phyloP scores from a whole-genome alignment of 2,888 invertebrate species.

The Aphrophora alni region DNA sequence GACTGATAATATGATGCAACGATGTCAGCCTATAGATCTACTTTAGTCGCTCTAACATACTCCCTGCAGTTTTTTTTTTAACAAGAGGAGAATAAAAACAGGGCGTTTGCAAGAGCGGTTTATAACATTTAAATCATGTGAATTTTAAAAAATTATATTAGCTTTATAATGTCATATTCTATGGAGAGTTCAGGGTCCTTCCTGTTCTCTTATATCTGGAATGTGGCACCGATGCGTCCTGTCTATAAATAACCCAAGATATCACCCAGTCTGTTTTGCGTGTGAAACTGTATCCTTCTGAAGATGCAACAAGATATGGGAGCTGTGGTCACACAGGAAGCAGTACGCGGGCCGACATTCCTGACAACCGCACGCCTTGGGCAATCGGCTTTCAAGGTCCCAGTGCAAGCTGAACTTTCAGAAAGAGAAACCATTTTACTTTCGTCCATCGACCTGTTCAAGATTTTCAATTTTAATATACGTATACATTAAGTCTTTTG shows the following conservation, averaged over 20 bases:
- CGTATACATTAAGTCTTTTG: no score
- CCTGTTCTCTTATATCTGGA: not conserved
- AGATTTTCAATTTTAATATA: no score
- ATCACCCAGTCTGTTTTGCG: not conserved
- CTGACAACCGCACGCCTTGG: not conserved
- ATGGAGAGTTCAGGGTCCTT: not conserved
- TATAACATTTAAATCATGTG: no score
- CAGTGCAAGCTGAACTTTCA: not conserved
- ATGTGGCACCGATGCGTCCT: not conserved
- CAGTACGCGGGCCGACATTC: not conserved
- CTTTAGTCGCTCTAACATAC: no score
- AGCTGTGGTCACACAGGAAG: constrained; percentile 4
- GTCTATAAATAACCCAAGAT: constrained; percentile 1
- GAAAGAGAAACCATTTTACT: constrained; percentile 5
- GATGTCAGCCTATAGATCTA: no score
- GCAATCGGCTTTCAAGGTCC: not conserved
- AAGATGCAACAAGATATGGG: constrained; percentile 9
- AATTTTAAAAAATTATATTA: no score
- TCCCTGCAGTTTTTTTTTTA: no score
- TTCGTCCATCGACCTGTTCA: not conserved
- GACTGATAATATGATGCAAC: no score
- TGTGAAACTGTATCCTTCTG: constrained; percentile 4
- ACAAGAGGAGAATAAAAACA: no score
- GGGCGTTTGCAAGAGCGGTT: no score
- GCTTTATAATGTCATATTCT: no score